These are phyloP conservation scores for Syrrhaptes paradoxus DNA, from an alignment of 2,113 vertebrate species.

Conservation along the genomic window DNA sequence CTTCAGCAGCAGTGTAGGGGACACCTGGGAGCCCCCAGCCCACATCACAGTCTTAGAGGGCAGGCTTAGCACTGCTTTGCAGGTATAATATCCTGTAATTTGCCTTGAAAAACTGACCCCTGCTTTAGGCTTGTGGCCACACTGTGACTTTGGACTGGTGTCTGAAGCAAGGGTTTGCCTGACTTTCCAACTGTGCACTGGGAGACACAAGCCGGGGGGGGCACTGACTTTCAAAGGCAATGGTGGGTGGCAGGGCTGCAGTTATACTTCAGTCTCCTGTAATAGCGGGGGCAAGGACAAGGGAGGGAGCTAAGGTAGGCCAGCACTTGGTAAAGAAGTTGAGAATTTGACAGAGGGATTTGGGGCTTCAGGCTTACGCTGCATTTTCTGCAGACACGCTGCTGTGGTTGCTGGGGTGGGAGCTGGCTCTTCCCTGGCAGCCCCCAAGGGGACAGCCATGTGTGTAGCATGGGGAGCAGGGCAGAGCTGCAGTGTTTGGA, in stretches of 20 bases:
- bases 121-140: not conserved
- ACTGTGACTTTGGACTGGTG: not conserved
- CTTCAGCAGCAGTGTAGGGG: not conserved
- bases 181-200: not conserved
- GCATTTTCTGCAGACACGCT: not conserved
- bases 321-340: not conserved
- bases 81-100: not conserved
- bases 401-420: not conserved
- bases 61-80: not conserved
- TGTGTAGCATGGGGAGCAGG: rapidly evolving
- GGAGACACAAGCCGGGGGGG: rapidly evolving
- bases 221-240: not conserved
- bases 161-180: not conserved
- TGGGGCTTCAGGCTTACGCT: not conserved
- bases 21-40: not conserved
- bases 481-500: not conserved
- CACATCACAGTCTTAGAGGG: not conserved
- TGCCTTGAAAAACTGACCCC: not conserved
- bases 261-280: not conserved
- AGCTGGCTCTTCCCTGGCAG: rapidly evolving
- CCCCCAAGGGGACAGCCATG: not conserved
- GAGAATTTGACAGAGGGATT: not conserved
- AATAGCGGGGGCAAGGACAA: rapidly evolving
- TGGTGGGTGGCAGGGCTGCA: not conserved
- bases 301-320: not conserved